Evolutionary conservation across 2,113 vertebrate species (phyloP).

Genomic region (Otus sunia): DNA sequence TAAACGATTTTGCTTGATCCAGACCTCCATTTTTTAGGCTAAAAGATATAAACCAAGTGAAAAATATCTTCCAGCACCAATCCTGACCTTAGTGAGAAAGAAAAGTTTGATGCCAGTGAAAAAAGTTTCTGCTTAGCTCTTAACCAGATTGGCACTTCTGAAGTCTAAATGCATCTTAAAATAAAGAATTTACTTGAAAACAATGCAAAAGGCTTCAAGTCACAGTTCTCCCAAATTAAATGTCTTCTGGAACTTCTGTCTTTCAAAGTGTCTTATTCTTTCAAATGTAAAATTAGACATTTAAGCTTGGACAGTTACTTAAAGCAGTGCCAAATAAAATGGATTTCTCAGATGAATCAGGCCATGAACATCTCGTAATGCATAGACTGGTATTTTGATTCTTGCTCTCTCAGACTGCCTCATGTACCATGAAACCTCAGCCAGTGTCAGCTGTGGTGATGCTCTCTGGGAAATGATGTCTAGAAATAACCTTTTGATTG

Average conservation of each 20-base stretch:
- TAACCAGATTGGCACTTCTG: not conserved
- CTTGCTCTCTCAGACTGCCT: not conserved
- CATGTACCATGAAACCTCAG: not conserved
- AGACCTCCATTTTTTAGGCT: not conserved
- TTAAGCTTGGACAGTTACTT: not conserved
- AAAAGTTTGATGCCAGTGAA: not conserved
- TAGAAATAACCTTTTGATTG: not conserved
- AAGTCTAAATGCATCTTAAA: not conserved
- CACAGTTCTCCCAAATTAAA: not conserved
- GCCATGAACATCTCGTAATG: not conserved
- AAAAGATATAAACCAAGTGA: not conserved
- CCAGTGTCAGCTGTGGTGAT: not conserved
- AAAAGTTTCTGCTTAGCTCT: not conserved
- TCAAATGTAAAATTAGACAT: not conserved
- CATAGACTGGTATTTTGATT: not conserved
- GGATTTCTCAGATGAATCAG: not conserved
- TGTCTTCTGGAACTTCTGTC: not conserved
- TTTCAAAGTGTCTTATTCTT: not conserved
- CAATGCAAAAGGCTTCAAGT: not conserved
- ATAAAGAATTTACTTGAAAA: not conserved
- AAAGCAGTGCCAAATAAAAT: not conserved
- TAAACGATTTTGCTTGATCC: not conserved
- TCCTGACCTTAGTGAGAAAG: not conserved
- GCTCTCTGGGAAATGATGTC: not conserved
- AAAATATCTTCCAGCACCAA: not conserved